Evolutionary conservation across 2,113 vertebrate species (phyloP), one percentile per base, ranked within the genome.

Genomic region (Plecturocebus donacophilus): DNA sequence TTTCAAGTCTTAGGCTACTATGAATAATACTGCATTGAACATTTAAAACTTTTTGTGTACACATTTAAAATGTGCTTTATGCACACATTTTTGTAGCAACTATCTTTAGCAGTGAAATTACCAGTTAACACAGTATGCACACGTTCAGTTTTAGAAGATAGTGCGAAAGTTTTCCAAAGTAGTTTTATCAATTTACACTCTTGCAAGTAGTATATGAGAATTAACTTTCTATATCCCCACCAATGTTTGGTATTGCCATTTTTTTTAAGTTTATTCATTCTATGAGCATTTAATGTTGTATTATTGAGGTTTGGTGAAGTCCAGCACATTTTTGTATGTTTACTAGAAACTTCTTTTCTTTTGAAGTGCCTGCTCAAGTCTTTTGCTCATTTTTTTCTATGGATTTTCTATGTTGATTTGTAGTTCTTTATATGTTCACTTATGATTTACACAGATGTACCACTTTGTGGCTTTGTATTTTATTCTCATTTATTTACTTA

Each of bases 331-430:
- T 85, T 61, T 85, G 13, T 23, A 83, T 76, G 17, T 88, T 32
- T 76, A 42, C 79, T 84, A 88, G 91, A 91, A 79, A 94, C 71
- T 13, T 86, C 27, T 54, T 85, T 32, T 83, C 77, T 79, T 91
- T 70, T 82, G 49, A 49, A 77, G 20, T 73, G 45, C 4, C 19
- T 91, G 45, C 52, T 92, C 20, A 84, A 84, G 45, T 64, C 35
- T 70, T 45, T 54, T 77, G 4, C 49, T 61, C 8, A 84, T 80
- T 79, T 88, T 79, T 88, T 95, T 75, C 38, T 73, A 6, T 25
- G 68, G 12, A n/a, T 6, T 70, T 23, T 66, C 27, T 25, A 45
- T 70, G 47, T 40, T 77, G 52, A 54, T 52, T 83, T 47, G 17
- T 3, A 35, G 14, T 75, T 91, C 58, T 19, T 94, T 80, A 35